phyloP scores from a whole-genome alignment of 2,113 vertebrate species.

The Semicossyphus pulcher region DNA sequence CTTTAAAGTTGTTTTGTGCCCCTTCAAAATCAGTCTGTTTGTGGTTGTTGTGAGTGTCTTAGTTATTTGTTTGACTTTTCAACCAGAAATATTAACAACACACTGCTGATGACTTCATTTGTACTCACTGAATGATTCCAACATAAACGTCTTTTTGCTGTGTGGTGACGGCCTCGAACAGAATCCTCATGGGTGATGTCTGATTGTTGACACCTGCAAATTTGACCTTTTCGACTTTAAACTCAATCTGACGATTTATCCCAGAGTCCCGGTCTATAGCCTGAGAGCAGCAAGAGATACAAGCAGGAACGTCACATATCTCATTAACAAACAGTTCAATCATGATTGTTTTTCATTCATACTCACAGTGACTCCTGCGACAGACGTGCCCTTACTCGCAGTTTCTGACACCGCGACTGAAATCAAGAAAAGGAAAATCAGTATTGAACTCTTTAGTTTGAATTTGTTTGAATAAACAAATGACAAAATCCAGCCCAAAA shows the following conservation, averaged over 20 bases:
- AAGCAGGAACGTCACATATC: not conserved
- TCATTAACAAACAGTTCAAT: not conserved
- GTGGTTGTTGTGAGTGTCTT: too few relatives aligned
- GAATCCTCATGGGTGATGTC: rapidly evolving
- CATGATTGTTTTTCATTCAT: slow-evolving; percentile 2
- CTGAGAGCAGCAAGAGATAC: slow-evolving; percentile 69
- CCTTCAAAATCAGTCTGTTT: too few relatives aligned
- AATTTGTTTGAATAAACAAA: too few relatives aligned
- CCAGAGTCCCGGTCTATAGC: slow-evolving; percentile 88
- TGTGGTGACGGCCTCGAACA: slow-evolving; percentile 78
- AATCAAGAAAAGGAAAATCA: slow-evolving; percentile 11
- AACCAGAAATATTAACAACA: too few relatives aligned
- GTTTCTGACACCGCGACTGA: slow-evolving; percentile 81
- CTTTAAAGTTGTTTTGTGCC: not conserved
- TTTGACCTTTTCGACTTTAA: slow-evolving; percentile 79
- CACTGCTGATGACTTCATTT: too few relatives aligned
- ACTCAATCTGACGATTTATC: slow-evolving; percentile 74
- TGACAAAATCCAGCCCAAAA: too few relatives aligned
- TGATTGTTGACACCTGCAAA: slow-evolving; percentile 69
- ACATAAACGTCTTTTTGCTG: slow-evolving; percentile 60
- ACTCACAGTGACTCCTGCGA: slow-evolving; percentile 80
- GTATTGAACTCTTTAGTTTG: not conserved
- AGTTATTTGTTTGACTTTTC: too few relatives aligned
- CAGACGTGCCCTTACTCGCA: slow-evolving; percentile 71
- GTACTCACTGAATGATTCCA: slow-evolving; percentile 79